These are phyloP conservation scores for Porites divaricata DNA, from an alignment of 92 coral and sea anemone genomes.

Conservation along the genomic window DNA sequence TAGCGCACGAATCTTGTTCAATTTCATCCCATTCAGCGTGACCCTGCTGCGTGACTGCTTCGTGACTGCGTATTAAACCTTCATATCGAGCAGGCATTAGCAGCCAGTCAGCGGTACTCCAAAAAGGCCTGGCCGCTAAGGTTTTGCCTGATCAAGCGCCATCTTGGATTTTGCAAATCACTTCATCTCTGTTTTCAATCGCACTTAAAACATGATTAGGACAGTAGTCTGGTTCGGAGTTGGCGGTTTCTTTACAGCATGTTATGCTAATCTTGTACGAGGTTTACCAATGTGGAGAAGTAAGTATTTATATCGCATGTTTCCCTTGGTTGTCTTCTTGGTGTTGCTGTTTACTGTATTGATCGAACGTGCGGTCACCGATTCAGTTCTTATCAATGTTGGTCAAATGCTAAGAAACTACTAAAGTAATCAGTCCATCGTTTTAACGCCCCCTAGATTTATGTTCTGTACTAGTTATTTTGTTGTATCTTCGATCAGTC, in stretches of 20 bases:
- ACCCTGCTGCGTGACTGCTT: too few relatives aligned
- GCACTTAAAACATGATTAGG: constrained; percentile 73
- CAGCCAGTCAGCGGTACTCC: not conserved
- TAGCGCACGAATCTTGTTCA: too few relatives aligned
- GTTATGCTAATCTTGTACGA: constrained; percentile 90
- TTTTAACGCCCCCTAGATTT: too few relatives aligned
- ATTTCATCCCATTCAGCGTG: too few relatives aligned
- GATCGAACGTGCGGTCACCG: too few relatives aligned
- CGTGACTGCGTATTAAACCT: too few relatives aligned
- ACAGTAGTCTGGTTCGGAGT: constrained; percentile 96
- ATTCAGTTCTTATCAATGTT: too few relatives aligned
- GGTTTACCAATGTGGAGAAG: constrained; percentile 93
- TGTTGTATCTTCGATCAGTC: too few relatives aligned
- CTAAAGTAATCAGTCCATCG: too few relatives aligned
- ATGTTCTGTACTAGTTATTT: too few relatives aligned
- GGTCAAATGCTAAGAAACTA: too few relatives aligned
- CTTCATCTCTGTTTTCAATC: not conserved
- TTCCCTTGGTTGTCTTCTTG: not conserved
- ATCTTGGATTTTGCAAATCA: not conserved
- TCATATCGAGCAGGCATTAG: not conserved
- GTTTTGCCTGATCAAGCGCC: not conserved
- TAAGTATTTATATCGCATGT: constrained; percentile 38
- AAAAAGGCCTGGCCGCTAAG: constrained; percentile 15
- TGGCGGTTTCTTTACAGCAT: constrained; percentile 95
- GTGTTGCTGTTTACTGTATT: too few relatives aligned